Conservation (phyloP, 2,797 vertebrate species). For the Propithecus deckenii region DNA sequence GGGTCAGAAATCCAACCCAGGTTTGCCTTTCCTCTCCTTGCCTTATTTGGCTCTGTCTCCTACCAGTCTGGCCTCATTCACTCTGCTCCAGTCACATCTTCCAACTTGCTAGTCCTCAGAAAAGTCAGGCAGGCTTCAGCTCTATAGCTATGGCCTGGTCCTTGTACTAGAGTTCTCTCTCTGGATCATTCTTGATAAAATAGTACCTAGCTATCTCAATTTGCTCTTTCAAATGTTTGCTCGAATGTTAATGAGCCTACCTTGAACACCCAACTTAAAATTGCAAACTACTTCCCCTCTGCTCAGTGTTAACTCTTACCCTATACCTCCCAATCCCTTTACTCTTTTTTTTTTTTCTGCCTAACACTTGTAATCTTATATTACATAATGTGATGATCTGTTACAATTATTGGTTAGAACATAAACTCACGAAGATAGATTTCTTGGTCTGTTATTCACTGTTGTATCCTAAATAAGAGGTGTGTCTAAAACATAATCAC, state of each 20-base stretch:
- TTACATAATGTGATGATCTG: neutral
- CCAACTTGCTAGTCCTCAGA: neutral
- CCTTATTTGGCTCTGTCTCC: neutral
- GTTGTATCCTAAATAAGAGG: neutral
- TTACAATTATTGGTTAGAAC: neutral
- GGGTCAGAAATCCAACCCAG: neutral
- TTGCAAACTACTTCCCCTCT: accelerated
- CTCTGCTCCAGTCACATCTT: neutral
- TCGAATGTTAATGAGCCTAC: neutral
- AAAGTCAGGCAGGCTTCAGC: neutral
- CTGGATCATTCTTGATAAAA: neutral
- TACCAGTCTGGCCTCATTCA: neutral
- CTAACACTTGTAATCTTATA: neutral
- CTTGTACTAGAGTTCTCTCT: neutral
- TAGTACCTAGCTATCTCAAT: neutral
- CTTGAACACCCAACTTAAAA: neutral
- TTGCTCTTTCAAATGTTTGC: neutral
- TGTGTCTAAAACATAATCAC: neutral
- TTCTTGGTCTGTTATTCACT: neutral
- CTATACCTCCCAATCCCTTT: neutral
- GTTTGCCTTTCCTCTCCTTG: neutral
- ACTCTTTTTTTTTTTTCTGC: neutral
- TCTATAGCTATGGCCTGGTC: neutral
- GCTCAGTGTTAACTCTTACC: neutral
- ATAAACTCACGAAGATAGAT: neutral